phyloP scores from a whole-genome alignment of 2,113 vertebrate genomes.

The Amblyornis subalaris region DNA sequence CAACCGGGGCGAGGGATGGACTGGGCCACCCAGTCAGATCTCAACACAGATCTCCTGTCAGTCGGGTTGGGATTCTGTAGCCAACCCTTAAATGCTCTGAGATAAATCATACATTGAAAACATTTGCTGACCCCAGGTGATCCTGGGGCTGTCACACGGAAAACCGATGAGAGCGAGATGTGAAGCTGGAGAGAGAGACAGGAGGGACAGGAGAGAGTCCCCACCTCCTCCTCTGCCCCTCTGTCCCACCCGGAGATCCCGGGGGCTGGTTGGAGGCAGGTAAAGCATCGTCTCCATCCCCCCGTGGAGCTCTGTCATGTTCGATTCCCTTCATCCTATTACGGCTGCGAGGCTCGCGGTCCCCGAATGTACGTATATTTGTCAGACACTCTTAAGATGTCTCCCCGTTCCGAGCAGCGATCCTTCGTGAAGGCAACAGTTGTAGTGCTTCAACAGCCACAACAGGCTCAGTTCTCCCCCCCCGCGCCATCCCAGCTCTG shows the following conservation, averaged over 20 bases:
- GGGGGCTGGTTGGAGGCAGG: neutral
- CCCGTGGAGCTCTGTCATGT: conserved; percentile 6
- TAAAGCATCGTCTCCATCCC: neutral
- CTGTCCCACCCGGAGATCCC: neutral
- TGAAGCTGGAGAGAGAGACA: neutral
- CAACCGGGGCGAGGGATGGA: neutral
- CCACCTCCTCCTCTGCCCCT: neutral
- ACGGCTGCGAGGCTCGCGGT: neutral
- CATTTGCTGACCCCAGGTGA: no score
- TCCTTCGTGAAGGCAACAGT: conserved; percentile 32
- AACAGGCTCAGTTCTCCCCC: neutral
- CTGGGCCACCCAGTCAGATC: neutral
- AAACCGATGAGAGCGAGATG: neutral
- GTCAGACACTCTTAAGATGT: conserved; percentile 34
- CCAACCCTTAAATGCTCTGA: neutral
- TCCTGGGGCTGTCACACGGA: fast-evolving
- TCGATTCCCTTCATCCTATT: neutral
- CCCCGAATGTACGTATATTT: conserved; percentile 37
- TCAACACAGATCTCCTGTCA: neutral
- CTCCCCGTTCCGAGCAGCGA: neutral
- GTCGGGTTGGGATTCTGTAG: fast-evolving
- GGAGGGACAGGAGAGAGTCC: neutral
- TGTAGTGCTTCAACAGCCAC: neutral
- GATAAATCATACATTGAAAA: neutral
- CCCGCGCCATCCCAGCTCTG: neutral